These are phyloP conservation scores for Odontesthes bonariensis DNA, from an alignment of 2,113 vertebrate species.

Conservation along the genomic window DNA sequence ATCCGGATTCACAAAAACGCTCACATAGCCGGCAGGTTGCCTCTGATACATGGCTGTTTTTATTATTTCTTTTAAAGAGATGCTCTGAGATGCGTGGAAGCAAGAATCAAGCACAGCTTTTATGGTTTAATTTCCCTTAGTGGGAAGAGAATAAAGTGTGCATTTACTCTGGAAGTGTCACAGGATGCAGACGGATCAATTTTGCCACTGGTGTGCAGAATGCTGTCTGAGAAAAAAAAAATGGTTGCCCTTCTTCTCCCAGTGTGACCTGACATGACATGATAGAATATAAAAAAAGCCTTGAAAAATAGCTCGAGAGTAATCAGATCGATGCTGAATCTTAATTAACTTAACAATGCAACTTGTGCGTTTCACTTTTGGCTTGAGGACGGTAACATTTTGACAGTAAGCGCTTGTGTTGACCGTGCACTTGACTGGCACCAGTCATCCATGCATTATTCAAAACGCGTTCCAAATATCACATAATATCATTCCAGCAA, in stretches of 20 bases:
- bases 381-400: slow-evolving; percentile 46
- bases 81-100: slow-evolving; percentile 42
- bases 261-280: slow-evolving; percentile 24
- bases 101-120: slow-evolving; percentile 20
- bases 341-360: neutral
- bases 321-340: slow-evolving; percentile 5
- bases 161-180: slow-evolving; percentile 66
- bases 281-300: slow-evolving; percentile 23
- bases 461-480: slow-evolving; percentile 68
- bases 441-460: slow-evolving; percentile 63
- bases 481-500: slow-evolving; percentile 69
- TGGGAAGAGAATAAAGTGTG: slow-evolving; percentile 65
- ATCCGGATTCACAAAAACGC: slow-evolving; percentile 31
- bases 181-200: slow-evolving; percentile 69
- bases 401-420: slow-evolving; percentile 31
- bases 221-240: slow-evolving; percentile 36
- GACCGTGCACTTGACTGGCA: slow-evolving; percentile 53
- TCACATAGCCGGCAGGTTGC: slow-evolving; percentile 34
- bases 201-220: slow-evolving; percentile 58
- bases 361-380: slow-evolving; percentile 15
- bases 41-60: slow-evolving; percentile 38
- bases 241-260: neutral
- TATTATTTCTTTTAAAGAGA: slow-evolving; percentile 4
- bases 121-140: slow-evolving; percentile 61
- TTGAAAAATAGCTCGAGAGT: slow-evolving; percentile 22